phyloP scores from a whole-genome alignment of 2,888 invertebrate genomes.

The Sinhomidia bicolor region DNA sequence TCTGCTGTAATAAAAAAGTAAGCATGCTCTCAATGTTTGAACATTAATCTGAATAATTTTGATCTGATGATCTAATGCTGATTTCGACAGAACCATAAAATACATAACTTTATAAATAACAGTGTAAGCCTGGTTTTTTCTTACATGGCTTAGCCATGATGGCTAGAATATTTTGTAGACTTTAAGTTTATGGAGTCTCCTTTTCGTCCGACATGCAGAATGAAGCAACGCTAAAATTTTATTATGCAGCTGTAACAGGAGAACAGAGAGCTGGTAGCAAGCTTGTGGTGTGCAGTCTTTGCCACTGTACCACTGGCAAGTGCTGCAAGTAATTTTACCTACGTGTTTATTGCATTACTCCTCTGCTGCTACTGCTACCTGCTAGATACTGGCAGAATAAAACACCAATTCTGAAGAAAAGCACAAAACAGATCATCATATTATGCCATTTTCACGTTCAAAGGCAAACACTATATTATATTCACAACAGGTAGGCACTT shows the following conservation, averaged over 20 bases:
- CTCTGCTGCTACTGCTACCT: not conserved
- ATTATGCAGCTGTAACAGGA: not conserved
- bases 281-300: not conserved
- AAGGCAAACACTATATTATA: too few relatives aligned
- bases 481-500: too few relatives aligned
- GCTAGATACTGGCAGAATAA: not conserved
- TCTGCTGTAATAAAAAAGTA: not conserved
- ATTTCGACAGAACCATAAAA: too few relatives aligned
- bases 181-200: too few relatives aligned
- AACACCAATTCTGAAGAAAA: too few relatives aligned
- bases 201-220: not conserved
- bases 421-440: too few relatives aligned
- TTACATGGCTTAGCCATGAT: too few relatives aligned
- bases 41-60: not conserved
- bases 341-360: conserved; percentile 1
- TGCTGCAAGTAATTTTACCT: too few relatives aligned
- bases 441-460: too few relatives aligned
- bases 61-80: not conserved
- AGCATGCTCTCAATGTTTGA: not conserved
- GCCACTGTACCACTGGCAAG: conserved; percentile 17
- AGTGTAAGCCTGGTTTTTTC: not conserved
- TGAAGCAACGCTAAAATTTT: not conserved
- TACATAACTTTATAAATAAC: not conserved
- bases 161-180: too few relatives aligned
- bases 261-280: not conserved